These are phyloP conservation scores for Tribolium freemani DNA, from an alignment of 2,888 invertebrate genomes.

Conservation along the genomic window DNA sequence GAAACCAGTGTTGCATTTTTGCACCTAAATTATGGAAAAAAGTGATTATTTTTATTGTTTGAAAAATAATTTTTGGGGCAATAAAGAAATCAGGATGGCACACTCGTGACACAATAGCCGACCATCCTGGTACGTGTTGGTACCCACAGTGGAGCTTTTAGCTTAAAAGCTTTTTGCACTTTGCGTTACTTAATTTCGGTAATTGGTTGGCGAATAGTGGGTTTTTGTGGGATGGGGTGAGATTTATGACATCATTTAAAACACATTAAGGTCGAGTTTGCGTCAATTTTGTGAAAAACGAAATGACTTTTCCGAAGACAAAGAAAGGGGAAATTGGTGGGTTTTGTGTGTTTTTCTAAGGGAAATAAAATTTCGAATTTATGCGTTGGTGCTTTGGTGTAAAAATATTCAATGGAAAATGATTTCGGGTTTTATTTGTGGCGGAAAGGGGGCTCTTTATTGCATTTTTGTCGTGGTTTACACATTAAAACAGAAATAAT, in stretches of 20 bases:
- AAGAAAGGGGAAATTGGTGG: neutral
- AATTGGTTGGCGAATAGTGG: conserved; percentile 54
- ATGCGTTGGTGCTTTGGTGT: conserved; percentile 15
- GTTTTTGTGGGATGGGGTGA: conserved; percentile 42
- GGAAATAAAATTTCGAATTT: conserved; percentile 5
- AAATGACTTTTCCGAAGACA: neutral
- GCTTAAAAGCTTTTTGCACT: conserved; percentile 63
- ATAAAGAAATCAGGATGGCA: conserved; percentile 29
- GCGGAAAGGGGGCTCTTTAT: neutral
- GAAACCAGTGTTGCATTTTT: too few relatives aligned
- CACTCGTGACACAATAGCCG: conserved; percentile 6
- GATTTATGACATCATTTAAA: conserved; percentile 56
- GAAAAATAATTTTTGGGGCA: neutral
- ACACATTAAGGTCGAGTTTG: conserved; percentile 45
- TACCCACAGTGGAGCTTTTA: conserved; percentile 59
- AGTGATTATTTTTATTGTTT: too few relatives aligned
- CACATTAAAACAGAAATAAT: neutral
- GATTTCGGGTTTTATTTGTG: conserved; percentile 6
- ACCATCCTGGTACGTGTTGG: conserved; percentile 34
- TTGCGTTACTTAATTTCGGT: conserved; percentile 60
- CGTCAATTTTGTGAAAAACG: conserved; percentile 16
- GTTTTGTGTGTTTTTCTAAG: neutral
- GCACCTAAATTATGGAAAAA: too few relatives aligned
- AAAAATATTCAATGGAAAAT: conserved; percentile 22
- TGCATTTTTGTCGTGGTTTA: neutral